Percentiles rank a stretch among this genome's conserved stretches.
These are phyloP conservation scores for Chionis minor DNA, from an alignment of 2,113 vertebrate species.

Conservation along the genomic window DNA sequence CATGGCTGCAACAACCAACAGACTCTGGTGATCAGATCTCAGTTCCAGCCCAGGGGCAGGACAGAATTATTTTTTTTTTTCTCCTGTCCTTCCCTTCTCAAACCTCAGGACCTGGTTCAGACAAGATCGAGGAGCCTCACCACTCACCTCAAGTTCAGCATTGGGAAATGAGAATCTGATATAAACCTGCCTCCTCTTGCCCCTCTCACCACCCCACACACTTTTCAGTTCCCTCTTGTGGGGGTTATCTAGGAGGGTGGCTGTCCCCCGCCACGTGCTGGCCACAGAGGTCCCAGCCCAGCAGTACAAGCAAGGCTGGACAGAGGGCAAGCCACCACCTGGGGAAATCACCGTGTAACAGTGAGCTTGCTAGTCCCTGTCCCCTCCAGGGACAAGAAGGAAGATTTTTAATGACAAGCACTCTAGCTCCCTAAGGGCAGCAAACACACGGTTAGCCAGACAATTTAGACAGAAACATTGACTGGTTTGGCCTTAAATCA, in stretches of 20 bases:
- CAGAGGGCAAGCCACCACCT: neutral
- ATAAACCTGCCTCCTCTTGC: neutral
- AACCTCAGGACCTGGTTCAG: neutral
- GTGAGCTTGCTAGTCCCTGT: neutral
- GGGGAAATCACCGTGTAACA: neutral
- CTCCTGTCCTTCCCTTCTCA: neutral
- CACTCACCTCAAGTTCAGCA: neutral
- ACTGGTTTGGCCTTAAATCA: conserved; percentile 31
- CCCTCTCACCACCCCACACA: neutral
- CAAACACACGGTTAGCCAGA: conserved; percentile 8
- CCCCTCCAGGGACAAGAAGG: neutral
- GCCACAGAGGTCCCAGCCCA: neutral
- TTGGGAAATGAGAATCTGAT: neutral
- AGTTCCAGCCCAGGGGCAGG: neutral
- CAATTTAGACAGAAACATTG: conserved; percentile 37
- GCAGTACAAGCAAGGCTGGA: neutral
- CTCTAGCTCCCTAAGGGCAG: conserved; percentile 14
- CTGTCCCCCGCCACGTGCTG: neutral
- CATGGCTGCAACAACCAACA: neutral
- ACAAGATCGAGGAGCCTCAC: neutral
- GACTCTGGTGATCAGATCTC: neutral
- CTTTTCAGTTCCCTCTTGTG: neutral
- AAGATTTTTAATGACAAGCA: conserved; percentile 30
- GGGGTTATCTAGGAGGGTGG: neutral
- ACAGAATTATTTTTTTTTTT: neutral